Conservation (phyloP, 30 jellyfish, hydroid and myxozoan species). For the Pelagia noctiluca region DNA sequence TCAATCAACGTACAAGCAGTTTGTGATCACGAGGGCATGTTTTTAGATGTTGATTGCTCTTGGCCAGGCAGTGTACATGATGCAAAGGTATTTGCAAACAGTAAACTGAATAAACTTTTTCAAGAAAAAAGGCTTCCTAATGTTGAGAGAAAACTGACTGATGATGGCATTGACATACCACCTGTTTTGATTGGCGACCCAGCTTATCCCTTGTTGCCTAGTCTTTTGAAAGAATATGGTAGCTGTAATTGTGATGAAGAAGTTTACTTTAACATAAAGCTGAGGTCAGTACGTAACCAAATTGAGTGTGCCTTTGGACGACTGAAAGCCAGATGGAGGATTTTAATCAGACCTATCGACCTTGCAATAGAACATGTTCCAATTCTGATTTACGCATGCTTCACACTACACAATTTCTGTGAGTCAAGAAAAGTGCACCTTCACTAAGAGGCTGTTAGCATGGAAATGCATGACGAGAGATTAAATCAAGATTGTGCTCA, state of each 20-base stretch:
- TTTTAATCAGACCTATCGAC: conserved; percentile 39
- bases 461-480: conserved; percentile 12
- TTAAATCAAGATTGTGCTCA: conserved; percentile 24
- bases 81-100: conserved; percentile 27
- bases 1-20: conserved; percentile 68
- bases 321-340: conserved; percentile 67
- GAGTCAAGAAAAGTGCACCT: conserved; percentile 30
- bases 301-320: conserved; percentile 81
- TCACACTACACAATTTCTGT: conserved; percentile 78
- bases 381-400: conserved; percentile 48
- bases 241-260: conserved; percentile 40
- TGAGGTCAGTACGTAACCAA: conserved; percentile 60
- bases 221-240: conserved; percentile 20
- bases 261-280: conserved; percentile 57
- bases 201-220: conserved; percentile 60
- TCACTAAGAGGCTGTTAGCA: conserved; percentile 16
- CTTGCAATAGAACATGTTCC: conserved; percentile 52
- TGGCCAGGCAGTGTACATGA: conserved; percentile 82
- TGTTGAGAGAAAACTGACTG: conserved; percentile 21
- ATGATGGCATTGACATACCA: conserved; percentile 60
- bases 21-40: conserved; percentile 56
- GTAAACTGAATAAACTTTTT: conserved; percentile 13
- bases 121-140: conserved; percentile 8
- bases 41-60: conserved; percentile 40
- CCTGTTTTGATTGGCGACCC: conserved; percentile 68